These are phyloP conservation scores for Caretta caretta DNA, from an alignment of 2,113 vertebrate species.

Conservation along the genomic window DNA sequence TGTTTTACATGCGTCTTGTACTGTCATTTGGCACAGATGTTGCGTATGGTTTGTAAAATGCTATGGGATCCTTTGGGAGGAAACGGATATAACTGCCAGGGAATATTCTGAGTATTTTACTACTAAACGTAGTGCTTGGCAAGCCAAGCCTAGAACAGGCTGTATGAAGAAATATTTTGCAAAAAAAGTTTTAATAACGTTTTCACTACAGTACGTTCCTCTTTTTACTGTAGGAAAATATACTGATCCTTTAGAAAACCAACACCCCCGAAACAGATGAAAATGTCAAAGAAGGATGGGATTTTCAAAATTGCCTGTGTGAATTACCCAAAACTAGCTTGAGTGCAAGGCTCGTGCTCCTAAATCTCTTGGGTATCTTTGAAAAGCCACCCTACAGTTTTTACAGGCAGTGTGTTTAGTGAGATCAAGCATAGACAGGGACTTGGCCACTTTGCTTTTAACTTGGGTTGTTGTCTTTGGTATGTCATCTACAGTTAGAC, in stretches of 20 bases:
- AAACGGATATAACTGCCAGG: constrained; percentile 49
- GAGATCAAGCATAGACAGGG: not conserved
- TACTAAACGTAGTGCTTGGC: constrained; percentile 59
- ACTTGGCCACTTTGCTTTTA: not conserved
- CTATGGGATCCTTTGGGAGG: constrained; percentile 51
- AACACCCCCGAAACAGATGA: not conserved
- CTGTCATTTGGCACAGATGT: constrained; percentile 30
- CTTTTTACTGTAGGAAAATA: constrained; percentile 36
- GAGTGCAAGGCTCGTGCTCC: not conserved
- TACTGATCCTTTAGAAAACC: constrained; percentile 27
- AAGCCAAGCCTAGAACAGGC: constrained; percentile 53
- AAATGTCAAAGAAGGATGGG: not conserved
- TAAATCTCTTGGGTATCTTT: not conserved
- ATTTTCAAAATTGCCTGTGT: not conserved
- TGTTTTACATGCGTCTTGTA: not conserved
- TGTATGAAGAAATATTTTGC: not conserved
- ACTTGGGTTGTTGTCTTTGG: not conserved
- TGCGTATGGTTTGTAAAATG: constrained; percentile 50
- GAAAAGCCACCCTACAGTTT: too few species aligned
- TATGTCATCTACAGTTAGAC: not conserved
- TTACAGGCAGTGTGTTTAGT: not conserved
- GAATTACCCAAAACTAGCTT: not conserved
- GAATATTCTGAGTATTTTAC: constrained; percentile 53
- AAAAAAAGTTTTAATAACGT: not conserved
- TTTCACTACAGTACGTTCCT: not conserved